These are phyloP conservation scores for Takifugu rubripes DNA, from an alignment of 2,797 vertebrate genomes.

Conservation along the genomic window DNA sequence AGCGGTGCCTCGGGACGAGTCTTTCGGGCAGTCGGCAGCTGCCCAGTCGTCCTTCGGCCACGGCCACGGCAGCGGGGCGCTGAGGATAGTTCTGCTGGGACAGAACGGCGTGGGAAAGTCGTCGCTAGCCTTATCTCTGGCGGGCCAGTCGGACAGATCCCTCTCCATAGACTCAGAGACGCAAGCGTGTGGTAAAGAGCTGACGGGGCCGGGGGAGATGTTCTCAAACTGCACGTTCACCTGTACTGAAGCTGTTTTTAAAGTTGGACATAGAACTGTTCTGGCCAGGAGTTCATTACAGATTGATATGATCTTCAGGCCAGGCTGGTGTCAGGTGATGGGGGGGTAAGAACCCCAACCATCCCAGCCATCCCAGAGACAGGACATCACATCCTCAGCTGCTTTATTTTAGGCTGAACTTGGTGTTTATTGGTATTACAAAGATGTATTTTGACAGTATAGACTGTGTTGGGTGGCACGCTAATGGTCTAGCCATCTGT, in stretches of 20 bases:
- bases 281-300: neutral
- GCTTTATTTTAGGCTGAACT: no score
- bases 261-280: no score
- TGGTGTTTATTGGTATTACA: no score
- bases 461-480: no score
- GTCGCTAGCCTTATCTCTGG: conserved; percentile 83
- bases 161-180: conserved; percentile 80
- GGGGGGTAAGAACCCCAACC: no score
- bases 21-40: conserved; percentile 57
- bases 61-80: conserved; percentile 62
- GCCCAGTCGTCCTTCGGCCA: conserved; percentile 52
- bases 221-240: conserved; percentile 11
- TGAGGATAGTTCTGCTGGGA: conserved; percentile 82
- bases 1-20: conserved; percentile 69
- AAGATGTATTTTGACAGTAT: no score
- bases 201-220: conserved; percentile 13
- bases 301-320: neutral
- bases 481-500: no score
- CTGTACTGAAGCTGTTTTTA: no score
- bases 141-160: conserved; percentile 79
- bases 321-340: neutral
- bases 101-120: conserved; percentile 91
- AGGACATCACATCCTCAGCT: no score
- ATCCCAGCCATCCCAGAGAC: no score
- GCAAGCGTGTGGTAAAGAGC: conserved; percentile 73